Evolutionary conservation across 2,888 invertebrate species (phyloP), one percentile per base, ranked within the genome.

Genomic region (Phaedon cochleariae): DNA sequence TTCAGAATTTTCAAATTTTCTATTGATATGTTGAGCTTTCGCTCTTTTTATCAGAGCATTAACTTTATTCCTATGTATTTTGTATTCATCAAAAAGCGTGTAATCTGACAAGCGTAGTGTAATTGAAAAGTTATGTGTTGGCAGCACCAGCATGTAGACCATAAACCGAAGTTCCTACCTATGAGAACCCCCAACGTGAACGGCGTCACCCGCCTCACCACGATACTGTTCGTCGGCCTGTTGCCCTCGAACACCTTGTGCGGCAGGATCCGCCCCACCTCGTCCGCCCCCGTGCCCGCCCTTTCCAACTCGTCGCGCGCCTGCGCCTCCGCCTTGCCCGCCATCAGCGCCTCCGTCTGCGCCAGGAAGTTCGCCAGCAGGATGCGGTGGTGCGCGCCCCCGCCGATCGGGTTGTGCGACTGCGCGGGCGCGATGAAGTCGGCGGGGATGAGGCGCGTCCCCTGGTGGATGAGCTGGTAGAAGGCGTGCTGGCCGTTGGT

Each of bases 401-500:
- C 88, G 0, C 87, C 85, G 64, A 91, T 90, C 0, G 95, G 95
- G 84, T 98, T 98, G 77, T 97, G 96, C 0, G 95, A 93, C 78
- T 93, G 89, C 0, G 93, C 95, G 0, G 98, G 95, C 7, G 96
- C 96, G 76, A 99, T 92, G 83, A 99, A 99, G 85, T 99, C 98
- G 79, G 95, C 94, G 2, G 99, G 98, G 79, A 99, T 95, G 74
- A 98, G 84, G 68, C 96, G 88, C 73, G 84, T 84, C 29, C 83
- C 97, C 86, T 99, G 99, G 84, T 99, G 99, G 72, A 99, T 95
- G 51, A 99, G 89, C 84, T 99, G 99, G 85, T 99, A 99, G 87
- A 99, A 99, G 63, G 99, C 99, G 85, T 99, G 99, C 80, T 99
- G 99, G 0, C 99, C 99, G 84, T 99, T 99, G 46, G 99, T 99